Evolutionary conservation across 2,888 invertebrate species (phyloP).

Genomic region (Lamproptera curius): DNA sequence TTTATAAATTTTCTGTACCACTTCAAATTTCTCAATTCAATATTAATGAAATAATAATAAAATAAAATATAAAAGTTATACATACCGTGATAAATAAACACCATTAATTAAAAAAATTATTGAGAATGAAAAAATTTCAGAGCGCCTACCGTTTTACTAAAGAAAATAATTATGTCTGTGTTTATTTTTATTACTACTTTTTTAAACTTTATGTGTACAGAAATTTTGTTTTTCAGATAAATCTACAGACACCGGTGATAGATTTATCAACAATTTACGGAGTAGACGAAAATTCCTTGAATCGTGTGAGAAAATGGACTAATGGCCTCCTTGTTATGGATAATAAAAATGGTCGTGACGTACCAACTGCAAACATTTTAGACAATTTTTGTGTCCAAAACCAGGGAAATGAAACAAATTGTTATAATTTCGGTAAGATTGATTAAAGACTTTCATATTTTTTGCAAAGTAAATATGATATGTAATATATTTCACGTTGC

Average conservation of each 20-base stretch:
- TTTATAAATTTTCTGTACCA: too few species aligned
- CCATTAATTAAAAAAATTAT: too few species aligned
- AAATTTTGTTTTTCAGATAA: constrained; percentile 48
- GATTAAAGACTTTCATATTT: too few species aligned
- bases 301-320: constrained; percentile 41
- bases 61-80: not conserved
- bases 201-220: too few species aligned
- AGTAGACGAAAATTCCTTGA: constrained; percentile 41
- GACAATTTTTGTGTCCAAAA: constrained; percentile 44
- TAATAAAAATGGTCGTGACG: constrained; percentile 37
- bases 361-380: constrained; percentile 36
- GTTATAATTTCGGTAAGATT: constrained; percentile 54
- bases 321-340: constrained; percentile 49
- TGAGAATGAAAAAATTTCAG: too few species aligned
- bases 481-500: not conserved
- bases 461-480: not conserved
- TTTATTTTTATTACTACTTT: too few species aligned
- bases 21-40: too few species aligned
- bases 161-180: too few species aligned
- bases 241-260: constrained; percentile 54
- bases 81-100: too few species aligned
- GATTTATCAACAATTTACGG: constrained; percentile 61
- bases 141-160: too few species aligned
- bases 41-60: not conserved
- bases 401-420: constrained; percentile 38